Conservation (phyloP, 2,797 vertebrate genomes). For the Phoebastria nigripes region DNA sequence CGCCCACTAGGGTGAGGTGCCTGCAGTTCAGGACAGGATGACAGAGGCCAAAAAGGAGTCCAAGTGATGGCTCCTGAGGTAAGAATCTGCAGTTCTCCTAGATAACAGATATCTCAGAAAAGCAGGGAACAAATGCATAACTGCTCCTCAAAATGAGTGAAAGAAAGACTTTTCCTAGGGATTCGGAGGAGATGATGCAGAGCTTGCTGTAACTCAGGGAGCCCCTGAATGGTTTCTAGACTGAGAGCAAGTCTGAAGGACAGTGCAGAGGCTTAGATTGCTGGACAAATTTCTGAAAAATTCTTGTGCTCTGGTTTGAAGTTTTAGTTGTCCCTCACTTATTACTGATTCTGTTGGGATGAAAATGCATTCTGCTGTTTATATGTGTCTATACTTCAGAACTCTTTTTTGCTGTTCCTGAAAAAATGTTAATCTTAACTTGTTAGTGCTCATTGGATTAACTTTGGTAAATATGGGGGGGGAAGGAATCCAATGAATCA, state of each 20-base stretch:
- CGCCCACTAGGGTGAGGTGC: rapidly evolving
- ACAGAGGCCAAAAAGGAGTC: neutral
- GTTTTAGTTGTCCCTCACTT: neutral
- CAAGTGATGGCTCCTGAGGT: neutral
- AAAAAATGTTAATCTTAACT: neutral
- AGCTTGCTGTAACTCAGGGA: neutral
- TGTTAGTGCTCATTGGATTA: neutral
- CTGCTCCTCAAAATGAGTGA: neutral
- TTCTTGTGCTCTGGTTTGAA: neutral
- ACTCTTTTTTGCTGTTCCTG: neutral
- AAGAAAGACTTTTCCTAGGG: neutral
- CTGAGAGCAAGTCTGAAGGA: neutral
- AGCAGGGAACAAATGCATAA: neutral
- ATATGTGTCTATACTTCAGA: neutral
- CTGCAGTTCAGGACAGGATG: neutral
- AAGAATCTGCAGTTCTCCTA: neutral
- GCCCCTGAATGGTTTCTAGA: neutral
- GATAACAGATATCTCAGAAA: neutral
- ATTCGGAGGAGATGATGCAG: neutral
- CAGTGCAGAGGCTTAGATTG: neutral
- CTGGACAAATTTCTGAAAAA: neutral
- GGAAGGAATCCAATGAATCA: neutral
- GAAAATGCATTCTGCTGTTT: neutral
- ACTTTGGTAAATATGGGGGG: neutral
- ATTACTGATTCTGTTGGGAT: neutral